Evolutionary conservation across 2,888 invertebrate species (phyloP).

Genomic region (Nephrotoma guestfalica): DNA sequence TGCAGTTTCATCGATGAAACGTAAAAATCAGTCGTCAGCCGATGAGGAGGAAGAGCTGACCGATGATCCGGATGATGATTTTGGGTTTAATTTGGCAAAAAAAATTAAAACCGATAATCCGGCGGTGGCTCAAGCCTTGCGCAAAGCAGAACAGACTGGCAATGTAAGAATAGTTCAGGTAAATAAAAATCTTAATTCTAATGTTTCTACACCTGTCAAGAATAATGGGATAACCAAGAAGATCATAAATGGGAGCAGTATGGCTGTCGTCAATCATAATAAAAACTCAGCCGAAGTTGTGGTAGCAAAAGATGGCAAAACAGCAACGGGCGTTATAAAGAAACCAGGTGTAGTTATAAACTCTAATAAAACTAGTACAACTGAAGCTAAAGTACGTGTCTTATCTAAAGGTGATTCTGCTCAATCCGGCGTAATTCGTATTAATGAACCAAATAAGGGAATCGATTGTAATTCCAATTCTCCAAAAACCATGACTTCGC

Average conservation of each 20-base stretch:
- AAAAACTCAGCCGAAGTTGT: slow-evolving; percentile 27
- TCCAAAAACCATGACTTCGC: slow-evolving; percentile 5
- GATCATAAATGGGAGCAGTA: slow-evolving; percentile 15
- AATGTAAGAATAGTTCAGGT: slow-evolving; percentile 6
- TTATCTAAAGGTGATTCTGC: slow-evolving; percentile 26
- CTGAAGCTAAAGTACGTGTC: slow-evolving; percentile 28
- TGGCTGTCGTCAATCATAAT: background rate
- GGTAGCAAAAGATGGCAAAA: slow-evolving; percentile 26
- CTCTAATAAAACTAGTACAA: background rate
- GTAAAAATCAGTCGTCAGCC: background rate
- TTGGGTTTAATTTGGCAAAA: background rate
- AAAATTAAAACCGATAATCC: slow-evolving; percentile 5
- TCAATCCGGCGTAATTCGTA: slow-evolving; percentile 27
- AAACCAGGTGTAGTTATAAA: slow-evolving; percentile 19
- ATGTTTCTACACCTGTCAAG: background rate
- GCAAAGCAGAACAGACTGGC: background rate
- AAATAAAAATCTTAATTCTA: slow-evolving; percentile 1
- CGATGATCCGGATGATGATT: slow-evolving; percentile 5
- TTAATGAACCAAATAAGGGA: slow-evolving; percentile 9
- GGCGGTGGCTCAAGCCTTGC: background rate
- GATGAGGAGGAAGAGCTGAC: background rate
- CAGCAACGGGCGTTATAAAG: slow-evolving; percentile 26
- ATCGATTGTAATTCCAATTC: slow-evolving; percentile 7
- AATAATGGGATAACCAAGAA: background rate
- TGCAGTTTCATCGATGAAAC: slow-evolving; percentile 9